These are phyloP conservation scores for Isoperla grammatica DNA, from an alignment of 2,888 invertebrate species.

Conservation along the genomic window DNA sequence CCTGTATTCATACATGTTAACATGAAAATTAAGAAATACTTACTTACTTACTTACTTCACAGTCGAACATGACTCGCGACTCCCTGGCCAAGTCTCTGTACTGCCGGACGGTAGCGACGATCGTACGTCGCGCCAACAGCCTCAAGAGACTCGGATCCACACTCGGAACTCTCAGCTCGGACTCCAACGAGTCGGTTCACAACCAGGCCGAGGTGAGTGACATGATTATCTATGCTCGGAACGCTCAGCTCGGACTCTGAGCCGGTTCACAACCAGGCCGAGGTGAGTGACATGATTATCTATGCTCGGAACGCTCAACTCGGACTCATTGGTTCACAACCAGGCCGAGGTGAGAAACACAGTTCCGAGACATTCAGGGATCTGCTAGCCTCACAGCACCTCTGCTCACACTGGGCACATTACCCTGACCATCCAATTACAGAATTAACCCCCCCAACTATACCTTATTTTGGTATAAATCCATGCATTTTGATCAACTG, in stretches of 20 bases:
- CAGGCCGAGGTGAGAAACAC: slow-evolving; percentile 56
- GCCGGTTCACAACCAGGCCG: slow-evolving; percentile 82
- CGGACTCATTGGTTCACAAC: slow-evolving; percentile 86
- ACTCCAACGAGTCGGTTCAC: slow-evolving; percentile 87
- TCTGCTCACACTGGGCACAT: no score
- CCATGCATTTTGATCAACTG: no score
- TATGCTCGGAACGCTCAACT: slow-evolving; percentile 70
- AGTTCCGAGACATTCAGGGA: no score
- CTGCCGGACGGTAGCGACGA: slow-evolving; percentile 90
- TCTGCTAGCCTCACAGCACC: no score
- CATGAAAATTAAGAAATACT: no score
- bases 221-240: slow-evolving; percentile 47
- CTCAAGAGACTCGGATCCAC: slow-evolving; percentile 64
- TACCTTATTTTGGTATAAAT: no score
- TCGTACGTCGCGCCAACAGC: slow-evolving; percentile 88
- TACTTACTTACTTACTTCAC: no score
- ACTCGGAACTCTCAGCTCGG: slow-evolving; percentile 76
- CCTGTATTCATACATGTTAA: no score
- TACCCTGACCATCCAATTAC: no score
- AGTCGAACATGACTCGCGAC: slow-evolving; percentile 83
- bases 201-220: slow-evolving; percentile 64
- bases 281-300: slow-evolving; percentile 43
- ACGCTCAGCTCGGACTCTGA: slow-evolving; percentile 89
- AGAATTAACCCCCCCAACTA: no score
- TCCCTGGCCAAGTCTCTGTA: slow-evolving; percentile 88